Evolutionary conservation across 2,888 invertebrate genomes (phyloP), one percentile per base, ranked within the genome.

Genomic region (Leucoptera coffeella): DNA sequence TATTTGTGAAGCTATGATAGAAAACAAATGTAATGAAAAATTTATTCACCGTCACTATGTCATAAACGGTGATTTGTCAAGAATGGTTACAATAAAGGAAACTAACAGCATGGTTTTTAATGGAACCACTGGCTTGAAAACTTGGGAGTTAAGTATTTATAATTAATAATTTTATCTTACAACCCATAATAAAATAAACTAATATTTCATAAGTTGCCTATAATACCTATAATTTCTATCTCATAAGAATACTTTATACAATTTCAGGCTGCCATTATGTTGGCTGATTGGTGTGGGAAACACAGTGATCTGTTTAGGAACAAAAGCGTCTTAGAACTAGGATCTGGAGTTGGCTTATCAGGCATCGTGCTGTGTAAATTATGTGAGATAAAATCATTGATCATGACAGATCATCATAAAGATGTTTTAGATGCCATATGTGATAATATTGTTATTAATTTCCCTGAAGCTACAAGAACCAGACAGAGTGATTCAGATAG

Each of bases 101-200:
- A 84, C 79, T 30, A 74, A 69, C 29, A 80, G 75, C 43, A 75
- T 86, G 43, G 82, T 88, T 36, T 74, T 81, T 1, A 74, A 82
- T 49, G 87, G 87, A 14, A 87, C 88, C 12, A 89, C 88, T 11
- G 88, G 88, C 14, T 60, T 88, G 37, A 78, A 78, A 37, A 82
- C 79, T 39, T 88, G 87, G 87, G 82, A 85, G 75, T 82, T 82
- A 57, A n/a, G n/a, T n/a, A n/a, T n/a, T n/a, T n/a, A n/a, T n/a
- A n/a, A n/a, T n/a, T n/a, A n/a, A n/a, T n/a, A n/a, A n/a, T n/a
- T n/a, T n/a, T n/a, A n/a, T n/a, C n/a, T n/a, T n/a, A n/a, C n/a
- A n/a, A n/a, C n/a, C n/a, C n/a, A n/a, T n/a, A n/a, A n/a, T n/a
- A n/a, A n/a, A n/a, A n/a, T n/a, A n/a, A n/a, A n/a, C n/a, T n/a